phyloP scores from a whole-genome alignment of 2,113 vertebrate genomes.

The Aphelocoma coerulescens region DNA sequence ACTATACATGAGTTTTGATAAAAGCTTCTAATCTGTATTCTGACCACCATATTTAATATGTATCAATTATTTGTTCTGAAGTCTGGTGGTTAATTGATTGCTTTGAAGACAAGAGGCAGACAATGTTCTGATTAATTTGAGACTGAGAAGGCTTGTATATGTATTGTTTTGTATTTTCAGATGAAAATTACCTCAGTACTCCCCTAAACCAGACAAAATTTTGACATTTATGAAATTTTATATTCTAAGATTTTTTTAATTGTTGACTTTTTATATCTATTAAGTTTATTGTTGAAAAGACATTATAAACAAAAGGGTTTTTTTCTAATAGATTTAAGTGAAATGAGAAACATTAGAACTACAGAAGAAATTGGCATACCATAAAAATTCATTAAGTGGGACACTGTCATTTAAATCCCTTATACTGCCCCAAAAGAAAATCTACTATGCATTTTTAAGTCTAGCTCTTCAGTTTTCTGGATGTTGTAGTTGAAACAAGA shows the following conservation, averaged over 20 bases:
- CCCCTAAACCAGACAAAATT: not conserved
- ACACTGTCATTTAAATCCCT: not conserved
- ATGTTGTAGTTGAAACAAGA: not conserved
- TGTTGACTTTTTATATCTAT: not conserved
- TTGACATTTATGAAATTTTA: not conserved
- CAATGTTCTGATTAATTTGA: constrained; percentile 18
- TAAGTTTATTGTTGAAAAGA: not conserved
- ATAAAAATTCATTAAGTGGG: not conserved
- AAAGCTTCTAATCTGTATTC: constrained; percentile 46
- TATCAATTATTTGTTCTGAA: constrained; percentile 40
- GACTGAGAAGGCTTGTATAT: not conserved
- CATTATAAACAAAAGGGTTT: not conserved
- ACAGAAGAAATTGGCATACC: not conserved
- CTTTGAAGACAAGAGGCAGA: constrained; percentile 8
- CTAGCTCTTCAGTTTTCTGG: not conserved
- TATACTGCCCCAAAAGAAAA: not conserved
- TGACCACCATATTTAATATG: not conserved
- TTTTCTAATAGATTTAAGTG: not conserved
- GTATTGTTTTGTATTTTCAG: not conserved
- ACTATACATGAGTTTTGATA: not conserved
- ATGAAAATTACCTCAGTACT: not conserved
- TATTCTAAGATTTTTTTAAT: not conserved
- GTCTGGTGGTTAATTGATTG: constrained; percentile 26
- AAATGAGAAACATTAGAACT: not conserved
- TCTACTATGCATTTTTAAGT: not conserved